Evolutionary conservation across 2,113 vertebrate species (phyloP).

Genomic region (Conger conger): DNA sequence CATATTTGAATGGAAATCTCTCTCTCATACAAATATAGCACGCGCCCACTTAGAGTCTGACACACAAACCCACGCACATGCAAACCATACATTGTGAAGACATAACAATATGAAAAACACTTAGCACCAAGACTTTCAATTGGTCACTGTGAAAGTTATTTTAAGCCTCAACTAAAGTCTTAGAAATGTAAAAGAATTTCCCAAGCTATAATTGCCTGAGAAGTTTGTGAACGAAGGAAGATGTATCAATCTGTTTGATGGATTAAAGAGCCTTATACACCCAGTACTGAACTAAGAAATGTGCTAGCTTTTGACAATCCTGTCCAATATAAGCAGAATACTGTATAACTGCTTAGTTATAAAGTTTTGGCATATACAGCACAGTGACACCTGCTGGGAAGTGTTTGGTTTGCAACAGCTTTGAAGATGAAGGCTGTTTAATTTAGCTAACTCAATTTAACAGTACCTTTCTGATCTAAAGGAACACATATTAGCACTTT

Average conservation of each 20-base stretch:
- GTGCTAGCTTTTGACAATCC: not conserved
- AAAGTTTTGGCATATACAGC: not conserved
- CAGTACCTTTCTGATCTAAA: not conserved
- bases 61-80: not conserved
- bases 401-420: not conserved
- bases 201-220: conserved; percentile 15
- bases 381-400: conserved; percentile 23
- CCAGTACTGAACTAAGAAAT: not conserved
- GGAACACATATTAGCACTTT: conserved; percentile 6
- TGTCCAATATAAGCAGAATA: not conserved
- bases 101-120: not conserved
- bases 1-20: not conserved
- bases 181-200: conserved; percentile 17
- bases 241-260: conserved; percentile 17
- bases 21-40: not conserved
- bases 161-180: not conserved
- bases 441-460: not conserved
- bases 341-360: not conserved
- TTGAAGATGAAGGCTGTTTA: not conserved
- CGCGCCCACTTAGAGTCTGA: not conserved
- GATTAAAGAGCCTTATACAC: not conserved
- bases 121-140: conserved; percentile 14
- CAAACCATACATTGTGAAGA: too few species aligned
- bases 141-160: not conserved
- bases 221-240: conserved; percentile 8